Conservation (phyloP, 2,888 invertebrate species). For the Mythimna albipuncta region DNA sequence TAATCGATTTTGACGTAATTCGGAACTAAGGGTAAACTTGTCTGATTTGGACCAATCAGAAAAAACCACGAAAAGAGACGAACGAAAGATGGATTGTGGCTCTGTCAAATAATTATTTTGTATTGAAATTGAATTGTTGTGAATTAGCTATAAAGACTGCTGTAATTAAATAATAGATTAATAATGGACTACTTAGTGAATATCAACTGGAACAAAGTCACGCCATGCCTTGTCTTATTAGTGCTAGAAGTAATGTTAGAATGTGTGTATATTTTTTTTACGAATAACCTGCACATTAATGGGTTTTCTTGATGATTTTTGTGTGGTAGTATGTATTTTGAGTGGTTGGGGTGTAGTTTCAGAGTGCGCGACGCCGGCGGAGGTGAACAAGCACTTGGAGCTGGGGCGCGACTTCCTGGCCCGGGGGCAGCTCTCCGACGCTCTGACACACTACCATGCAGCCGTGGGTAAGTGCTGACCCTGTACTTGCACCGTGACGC, state of each 20-base stretch:
- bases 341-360: slow-evolving; percentile 90
- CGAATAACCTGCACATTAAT: slow-evolving; percentile 65
- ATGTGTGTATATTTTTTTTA: slow-evolving; percentile 83
- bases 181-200: slow-evolving; percentile 90
- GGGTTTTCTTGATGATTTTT: slow-evolving; percentile 66
- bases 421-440: slow-evolving; percentile 98
- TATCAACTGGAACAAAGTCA: slow-evolving; percentile 91
- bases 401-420: slow-evolving; percentile 97
- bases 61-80: slow-evolving; percentile 90
- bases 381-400: slow-evolving; percentile 98
- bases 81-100: slow-evolving; percentile 87
- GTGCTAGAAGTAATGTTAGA: slow-evolving; percentile 93
- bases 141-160: slow-evolving; percentile 75
- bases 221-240: slow-evolving; percentile 92
- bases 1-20: too few species aligned
- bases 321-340: slow-evolving; percentile 69
- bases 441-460: slow-evolving; percentile 98
- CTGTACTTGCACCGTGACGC: slow-evolving; percentile 14
- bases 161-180: slow-evolving; percentile 75
- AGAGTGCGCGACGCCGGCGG: slow-evolving; percentile 93
- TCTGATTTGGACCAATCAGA: slow-evolving; percentile 91
- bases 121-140: slow-evolving; percentile 78
- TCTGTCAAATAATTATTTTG: slow-evolving; percentile 86
- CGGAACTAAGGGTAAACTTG: slow-evolving; percentile 13
- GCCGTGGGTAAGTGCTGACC: slow-evolving; percentile 95